These are phyloP conservation scores for Siniperca obscura DNA, from an alignment of 2,797 vertebrate species.

Conservation along the genomic window DNA sequence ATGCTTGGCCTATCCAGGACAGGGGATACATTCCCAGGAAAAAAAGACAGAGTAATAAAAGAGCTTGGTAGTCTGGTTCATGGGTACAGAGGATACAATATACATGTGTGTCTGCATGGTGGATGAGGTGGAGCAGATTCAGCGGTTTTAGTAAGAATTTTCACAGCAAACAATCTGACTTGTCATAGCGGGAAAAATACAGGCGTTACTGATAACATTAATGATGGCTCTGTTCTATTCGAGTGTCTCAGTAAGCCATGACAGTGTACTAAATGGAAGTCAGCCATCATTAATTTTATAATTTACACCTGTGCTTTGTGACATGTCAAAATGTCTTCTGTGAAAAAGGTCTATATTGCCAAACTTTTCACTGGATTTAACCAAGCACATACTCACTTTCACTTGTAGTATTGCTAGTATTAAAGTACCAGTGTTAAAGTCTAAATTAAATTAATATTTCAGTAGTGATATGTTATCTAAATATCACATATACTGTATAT, in stretches of 20 bases:
- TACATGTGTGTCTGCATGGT: too few relatives aligned
- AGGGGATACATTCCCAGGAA: constrained; percentile 18
- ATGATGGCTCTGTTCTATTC: too few relatives aligned
- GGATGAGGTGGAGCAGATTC: background rate
- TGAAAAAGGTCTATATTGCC: too few relatives aligned
- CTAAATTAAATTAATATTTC: background rate
- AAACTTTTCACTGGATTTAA: too few relatives aligned
- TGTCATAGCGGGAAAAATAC: background rate
- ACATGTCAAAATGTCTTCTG: too few relatives aligned
- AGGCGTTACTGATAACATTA: background rate
- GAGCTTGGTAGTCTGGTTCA: background rate
- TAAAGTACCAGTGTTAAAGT: background rate
- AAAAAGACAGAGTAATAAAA: constrained; percentile 9
- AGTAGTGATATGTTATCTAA: background rate
- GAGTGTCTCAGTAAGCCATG: background rate
- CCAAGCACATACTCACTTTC: too few relatives aligned
- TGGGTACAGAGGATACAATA: too few relatives aligned
- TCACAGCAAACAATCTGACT: background rate
- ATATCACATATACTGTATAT: background rate
- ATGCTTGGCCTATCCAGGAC: constrained; percentile 76
- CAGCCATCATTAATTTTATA: background rate
- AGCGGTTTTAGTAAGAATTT: background rate
- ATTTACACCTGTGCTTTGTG: background rate
- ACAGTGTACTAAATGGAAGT: background rate
- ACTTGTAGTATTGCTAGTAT: too few relatives aligned